These are phyloP conservation scores for Oopsacas minuta DNA, from an alignment of 37 sponge, comb jelly and placozoan species.

Conservation along the genomic window DNA sequence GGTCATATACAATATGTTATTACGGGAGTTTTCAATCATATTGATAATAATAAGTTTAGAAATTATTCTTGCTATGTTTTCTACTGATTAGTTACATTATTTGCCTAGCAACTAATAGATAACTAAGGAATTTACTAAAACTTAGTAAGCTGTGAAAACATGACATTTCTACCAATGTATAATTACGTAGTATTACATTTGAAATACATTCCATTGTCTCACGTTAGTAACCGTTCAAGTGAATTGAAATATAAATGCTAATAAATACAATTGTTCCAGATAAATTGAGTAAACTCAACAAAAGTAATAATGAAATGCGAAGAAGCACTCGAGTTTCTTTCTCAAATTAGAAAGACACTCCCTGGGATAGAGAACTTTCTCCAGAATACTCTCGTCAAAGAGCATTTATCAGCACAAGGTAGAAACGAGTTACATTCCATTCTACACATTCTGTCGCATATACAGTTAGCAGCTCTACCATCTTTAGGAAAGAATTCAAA, in stretches of 20 bases:
- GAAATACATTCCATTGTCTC: not conserved
- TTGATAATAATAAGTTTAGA: no score
- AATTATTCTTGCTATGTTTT: no score
- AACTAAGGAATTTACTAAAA: no score
- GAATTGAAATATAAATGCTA: not conserved
- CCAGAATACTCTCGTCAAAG: not conserved
- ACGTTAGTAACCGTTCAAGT: not conserved
- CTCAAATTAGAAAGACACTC: not conserved
- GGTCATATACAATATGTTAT: no score
- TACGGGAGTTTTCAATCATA: no score
- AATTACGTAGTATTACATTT: no score
- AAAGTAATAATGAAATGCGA: constrained; percentile 1
- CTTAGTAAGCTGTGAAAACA: no score
- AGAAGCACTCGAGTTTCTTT: not conserved
- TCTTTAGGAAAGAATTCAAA: not conserved
- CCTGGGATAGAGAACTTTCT: not conserved
- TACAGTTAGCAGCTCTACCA: not conserved
- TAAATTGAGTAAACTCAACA: no score
- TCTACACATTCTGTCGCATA: not conserved
- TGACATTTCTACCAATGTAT: no score
- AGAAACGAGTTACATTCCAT: not conserved
- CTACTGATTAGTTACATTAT: no score
- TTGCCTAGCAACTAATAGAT: no score
- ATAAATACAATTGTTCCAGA: not conserved
- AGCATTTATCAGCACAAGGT: not conserved